phyloP scores from a whole-genome alignment of 2,888 invertebrate genomes.

The Orgyia antiqua region DNA sequence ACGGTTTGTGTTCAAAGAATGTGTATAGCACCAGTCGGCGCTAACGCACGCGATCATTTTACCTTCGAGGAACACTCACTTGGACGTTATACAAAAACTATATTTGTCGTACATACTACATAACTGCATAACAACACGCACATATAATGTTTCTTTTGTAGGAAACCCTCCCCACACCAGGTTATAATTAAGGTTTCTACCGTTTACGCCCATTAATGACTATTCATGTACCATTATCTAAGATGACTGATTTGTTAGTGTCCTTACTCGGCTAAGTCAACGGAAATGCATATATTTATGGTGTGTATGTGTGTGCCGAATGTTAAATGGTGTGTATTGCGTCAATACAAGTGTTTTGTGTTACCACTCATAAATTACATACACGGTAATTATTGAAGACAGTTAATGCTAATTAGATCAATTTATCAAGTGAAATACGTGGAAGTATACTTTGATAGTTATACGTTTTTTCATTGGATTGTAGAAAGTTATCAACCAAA shows the following conservation, averaged over 20 bases:
- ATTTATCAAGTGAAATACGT: not conserved
- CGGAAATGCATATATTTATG: slow-evolving; percentile 65
- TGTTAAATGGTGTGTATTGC: slow-evolving; percentile 40
- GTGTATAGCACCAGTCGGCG: slow-evolving; percentile 26
- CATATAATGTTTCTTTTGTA: slow-evolving; percentile 1
- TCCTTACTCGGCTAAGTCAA: slow-evolving; percentile 45
- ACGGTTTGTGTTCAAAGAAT: slow-evolving; percentile 31
- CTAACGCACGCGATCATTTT: slow-evolving; percentile 37
- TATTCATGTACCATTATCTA: slow-evolving; percentile 58
- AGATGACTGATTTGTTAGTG: slow-evolving; percentile 50
- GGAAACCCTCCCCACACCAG: slow-evolving; percentile 1
- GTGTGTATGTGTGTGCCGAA: slow-evolving; percentile 48
- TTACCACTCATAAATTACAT: slow-evolving; percentile 11
- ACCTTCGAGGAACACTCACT: slow-evolving; percentile 37
- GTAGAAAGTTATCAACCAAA: no score
- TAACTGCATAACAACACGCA: slow-evolving; percentile 19
- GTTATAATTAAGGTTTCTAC: slow-evolving; percentile 9
- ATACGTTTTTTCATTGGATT: not conserved
- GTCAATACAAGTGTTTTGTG: slow-evolving; percentile 37
- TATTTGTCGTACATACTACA: slow-evolving; percentile 21
- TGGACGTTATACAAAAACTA: slow-evolving; percentile 24
- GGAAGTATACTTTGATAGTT: not conserved
- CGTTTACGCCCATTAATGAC: slow-evolving; percentile 21
- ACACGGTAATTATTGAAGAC: slow-evolving; percentile 14
- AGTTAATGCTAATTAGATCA: slow-evolving; percentile 7